These are phyloP conservation scores for Hemaris fuciformis DNA, from an alignment of 2,888 invertebrate species.

Conservation along the genomic window DNA sequence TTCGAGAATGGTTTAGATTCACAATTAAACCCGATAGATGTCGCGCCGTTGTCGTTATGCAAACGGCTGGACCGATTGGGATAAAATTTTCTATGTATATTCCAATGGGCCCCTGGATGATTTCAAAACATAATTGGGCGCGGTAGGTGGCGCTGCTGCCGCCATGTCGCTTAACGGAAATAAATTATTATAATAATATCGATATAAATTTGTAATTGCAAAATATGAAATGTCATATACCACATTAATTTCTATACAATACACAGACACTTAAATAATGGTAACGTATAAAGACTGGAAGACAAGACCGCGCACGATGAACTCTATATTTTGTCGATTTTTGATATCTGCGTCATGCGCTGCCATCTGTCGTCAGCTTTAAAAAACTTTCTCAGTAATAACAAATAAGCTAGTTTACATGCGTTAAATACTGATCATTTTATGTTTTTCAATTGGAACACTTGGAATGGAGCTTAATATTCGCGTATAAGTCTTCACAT, in stretches of 20 bases:
- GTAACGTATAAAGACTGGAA: neutral
- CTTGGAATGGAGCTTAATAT: slow-evolving; percentile 1
- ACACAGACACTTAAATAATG: neutral
- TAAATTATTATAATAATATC: too few relatives aligned
- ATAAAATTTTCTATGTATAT: too few relatives aligned
- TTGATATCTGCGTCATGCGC: neutral
- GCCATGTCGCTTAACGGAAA: too few relatives aligned
- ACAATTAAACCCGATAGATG: too few relatives aligned
- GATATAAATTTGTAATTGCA: too few relatives aligned
- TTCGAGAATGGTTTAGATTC: too few relatives aligned
- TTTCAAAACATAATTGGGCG: too few relatives aligned
- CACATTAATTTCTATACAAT: neutral
- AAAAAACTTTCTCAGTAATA: neutral
- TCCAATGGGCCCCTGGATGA: too few relatives aligned
- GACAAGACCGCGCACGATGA: neutral
- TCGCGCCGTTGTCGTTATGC: too few relatives aligned
- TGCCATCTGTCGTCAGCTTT: neutral
- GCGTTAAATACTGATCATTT: neutral
- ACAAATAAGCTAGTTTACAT: slow-evolving; percentile 12
- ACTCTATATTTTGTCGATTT: too few relatives aligned
- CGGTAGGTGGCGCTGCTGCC: too few relatives aligned
- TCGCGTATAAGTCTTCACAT: neutral
- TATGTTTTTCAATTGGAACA: neutral
- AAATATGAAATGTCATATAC: neutral
- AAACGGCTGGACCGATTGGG: too few relatives aligned